A percentile compares a stretch with the other conserved stretches of the same genome.
Conservation (phyloP, 2,888 invertebrate species). For the Eilema depressum region DNA sequence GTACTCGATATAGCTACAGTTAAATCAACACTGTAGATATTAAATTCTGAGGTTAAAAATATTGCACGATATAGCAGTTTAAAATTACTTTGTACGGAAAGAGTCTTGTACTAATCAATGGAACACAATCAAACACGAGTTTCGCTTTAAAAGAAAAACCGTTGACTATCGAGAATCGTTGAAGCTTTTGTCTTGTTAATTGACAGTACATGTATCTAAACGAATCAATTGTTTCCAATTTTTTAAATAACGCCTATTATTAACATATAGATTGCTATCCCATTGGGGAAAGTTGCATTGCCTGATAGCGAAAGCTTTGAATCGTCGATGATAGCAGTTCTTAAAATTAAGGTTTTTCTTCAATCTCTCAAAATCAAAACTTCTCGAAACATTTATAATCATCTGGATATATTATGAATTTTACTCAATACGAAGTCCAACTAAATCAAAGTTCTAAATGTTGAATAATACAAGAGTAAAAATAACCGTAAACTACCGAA, state of each 20-base stretch:
- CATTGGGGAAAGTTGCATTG: too few species aligned
- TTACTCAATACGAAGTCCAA: background rate
- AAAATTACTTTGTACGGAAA: conserved; percentile 37
- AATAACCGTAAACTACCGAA: background rate
- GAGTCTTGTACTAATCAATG: background rate
- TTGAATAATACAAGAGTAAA: background rate
- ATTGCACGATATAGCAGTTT: conserved; percentile 39
- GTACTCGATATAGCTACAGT: conserved; percentile 9
- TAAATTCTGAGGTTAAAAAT: conserved; percentile 49
- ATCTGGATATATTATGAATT: too few species aligned
- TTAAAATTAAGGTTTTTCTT: too few species aligned
- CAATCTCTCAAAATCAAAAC: too few species aligned
- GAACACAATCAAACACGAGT: background rate
- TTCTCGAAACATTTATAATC: too few species aligned
- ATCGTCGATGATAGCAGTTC: background rate
- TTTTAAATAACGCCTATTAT: too few species aligned
- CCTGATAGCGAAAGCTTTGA: background rate
- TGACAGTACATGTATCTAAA: conserved; percentile 1
- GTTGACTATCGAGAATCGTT: background rate
- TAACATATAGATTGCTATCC: too few species aligned
- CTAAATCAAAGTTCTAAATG: background rate
- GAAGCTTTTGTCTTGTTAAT: background rate
- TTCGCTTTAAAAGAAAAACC: background rate
- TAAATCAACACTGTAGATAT: conserved; percentile 48
- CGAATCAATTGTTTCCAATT: conserved; percentile 16